These are phyloP conservation scores for Drosophila ironensis DNA, from an alignment of 1,140 invertebrate genomes.

Conservation along the genomic window DNA sequence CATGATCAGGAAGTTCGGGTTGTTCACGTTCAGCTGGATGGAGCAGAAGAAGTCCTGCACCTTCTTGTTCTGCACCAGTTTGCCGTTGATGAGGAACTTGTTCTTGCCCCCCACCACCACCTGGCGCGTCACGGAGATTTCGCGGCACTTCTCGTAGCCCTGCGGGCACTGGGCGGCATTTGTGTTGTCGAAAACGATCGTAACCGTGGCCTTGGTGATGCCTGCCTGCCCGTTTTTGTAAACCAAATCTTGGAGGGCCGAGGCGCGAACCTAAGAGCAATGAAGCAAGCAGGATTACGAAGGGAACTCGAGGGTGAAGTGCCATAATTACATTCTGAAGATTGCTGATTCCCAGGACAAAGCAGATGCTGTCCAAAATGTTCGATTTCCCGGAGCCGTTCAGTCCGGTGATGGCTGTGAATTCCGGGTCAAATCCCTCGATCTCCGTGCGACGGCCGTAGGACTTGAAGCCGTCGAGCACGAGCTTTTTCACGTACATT, in stretches of 20 bases:
- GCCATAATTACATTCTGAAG: conserved; percentile 89
- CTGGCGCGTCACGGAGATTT: conserved; percentile 96
- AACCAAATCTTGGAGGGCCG: conserved; percentile 95
- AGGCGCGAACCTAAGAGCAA: conserved; percentile 91
- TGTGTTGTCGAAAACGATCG: conserved; percentile 97
- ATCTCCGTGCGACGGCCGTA: conserved; percentile 97
- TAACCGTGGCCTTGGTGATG: conserved; percentile 97
- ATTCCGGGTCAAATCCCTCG: conserved; percentile 96
- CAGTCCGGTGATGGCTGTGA: conserved; percentile 99
- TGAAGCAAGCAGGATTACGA: neutral
- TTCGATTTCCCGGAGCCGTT: conserved; percentile 99
- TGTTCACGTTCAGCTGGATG: conserved; percentile 98
- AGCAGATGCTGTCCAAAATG: conserved; percentile 98
- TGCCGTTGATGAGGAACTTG: conserved; percentile 98
- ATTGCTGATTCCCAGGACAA: conserved; percentile 98
- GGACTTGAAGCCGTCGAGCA: conserved; percentile 99
- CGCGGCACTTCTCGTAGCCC: conserved; percentile 95
- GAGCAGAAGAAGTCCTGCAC: conserved; percentile 98
- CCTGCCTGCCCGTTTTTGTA: conserved; percentile 99
- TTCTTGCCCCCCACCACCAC: conserved; percentile 91
- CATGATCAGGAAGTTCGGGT: conserved; percentile 99
- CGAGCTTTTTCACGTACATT: conserved; percentile 97
- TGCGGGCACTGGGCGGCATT: conserved; percentile 92
- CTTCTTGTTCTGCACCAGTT: conserved; percentile 92
- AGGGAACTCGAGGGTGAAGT: no score